Conservation (phyloP, 2,888 invertebrate species). For the Folsomia candida region DNA sequence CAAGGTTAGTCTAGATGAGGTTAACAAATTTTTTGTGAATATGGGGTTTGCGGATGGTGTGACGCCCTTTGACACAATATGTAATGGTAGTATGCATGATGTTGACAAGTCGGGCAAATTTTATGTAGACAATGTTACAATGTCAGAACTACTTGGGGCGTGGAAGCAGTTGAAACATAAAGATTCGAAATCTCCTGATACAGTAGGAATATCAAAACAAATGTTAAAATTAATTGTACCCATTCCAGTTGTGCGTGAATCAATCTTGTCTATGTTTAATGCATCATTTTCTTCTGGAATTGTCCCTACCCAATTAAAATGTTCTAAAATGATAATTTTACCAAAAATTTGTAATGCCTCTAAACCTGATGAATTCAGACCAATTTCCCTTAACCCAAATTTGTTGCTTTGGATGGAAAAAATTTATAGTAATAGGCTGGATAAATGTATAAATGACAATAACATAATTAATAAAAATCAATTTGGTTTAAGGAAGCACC, state of each 20-base stretch:
- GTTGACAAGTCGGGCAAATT: constrained; percentile 3
- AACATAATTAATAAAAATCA: no score
- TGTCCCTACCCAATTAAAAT: constrained; percentile 13
- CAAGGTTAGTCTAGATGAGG: background rate
- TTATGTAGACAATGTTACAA: background rate
- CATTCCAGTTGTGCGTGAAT: constrained; percentile 5
- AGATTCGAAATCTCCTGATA: background rate
- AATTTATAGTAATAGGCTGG: no score
- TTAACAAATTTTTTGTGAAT: no score
- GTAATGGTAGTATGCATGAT: no score
- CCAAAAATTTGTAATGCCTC: constrained; percentile 9
- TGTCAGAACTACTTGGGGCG: constrained; percentile 14
- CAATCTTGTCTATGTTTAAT: background rate
- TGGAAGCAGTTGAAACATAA: constrained; percentile 13
- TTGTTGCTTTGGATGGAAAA: no score
- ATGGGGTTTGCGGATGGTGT: no score
- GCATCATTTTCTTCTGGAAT: background rate
- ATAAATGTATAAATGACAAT: no score
- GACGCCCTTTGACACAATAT: background rate
- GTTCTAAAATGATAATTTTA: constrained; percentile 16
- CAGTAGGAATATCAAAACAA: constrained; percentile 1
- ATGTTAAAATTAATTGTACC: constrained; percentile 7
- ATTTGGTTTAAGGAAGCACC: no score
- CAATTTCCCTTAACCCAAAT: no score
- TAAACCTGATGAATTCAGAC: background rate